Conservation (phyloP, 2,888 invertebrate species). For the Macropis europaea region DNA sequence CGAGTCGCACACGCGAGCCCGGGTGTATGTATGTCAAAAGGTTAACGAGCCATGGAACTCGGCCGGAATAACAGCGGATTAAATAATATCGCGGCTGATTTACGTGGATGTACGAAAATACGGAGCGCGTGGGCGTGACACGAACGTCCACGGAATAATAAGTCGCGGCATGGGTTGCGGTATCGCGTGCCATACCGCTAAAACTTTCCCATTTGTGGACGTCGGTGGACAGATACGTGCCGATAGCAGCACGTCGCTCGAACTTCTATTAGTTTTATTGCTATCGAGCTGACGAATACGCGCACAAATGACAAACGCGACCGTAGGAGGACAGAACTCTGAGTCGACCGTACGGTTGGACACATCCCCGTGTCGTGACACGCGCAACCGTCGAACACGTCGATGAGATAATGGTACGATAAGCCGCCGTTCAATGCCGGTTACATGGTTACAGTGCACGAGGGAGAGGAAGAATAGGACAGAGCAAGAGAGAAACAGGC, state of each 20-base stretch:
- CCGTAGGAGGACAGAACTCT: slow-evolving; percentile 16
- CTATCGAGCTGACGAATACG: slow-evolving; percentile 23
- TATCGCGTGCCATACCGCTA: slow-evolving; percentile 71
- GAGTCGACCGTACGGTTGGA: slow-evolving; percentile 29
- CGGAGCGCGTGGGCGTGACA: slow-evolving; percentile 26
- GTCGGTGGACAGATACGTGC: slow-evolving; percentile 68
- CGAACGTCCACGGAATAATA: slow-evolving; percentile 53
- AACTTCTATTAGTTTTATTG: slow-evolving; percentile 68
- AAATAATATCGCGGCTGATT: slow-evolving; percentile 39
- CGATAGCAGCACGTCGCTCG: slow-evolving; percentile 67
- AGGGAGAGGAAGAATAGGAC: not conserved
- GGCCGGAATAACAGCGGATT: slow-evolving; percentile 27
- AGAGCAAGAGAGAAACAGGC: not conserved
- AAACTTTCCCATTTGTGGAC: slow-evolving; percentile 73
- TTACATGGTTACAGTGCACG: slow-evolving; percentile 28
- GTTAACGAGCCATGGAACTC: slow-evolving; percentile 15
- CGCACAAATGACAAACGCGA: slow-evolving; percentile 9
- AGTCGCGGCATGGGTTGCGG: slow-evolving; percentile 54
- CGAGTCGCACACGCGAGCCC: not conserved
- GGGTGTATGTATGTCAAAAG: too few species aligned
- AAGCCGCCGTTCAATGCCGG: slow-evolving; percentile 58
- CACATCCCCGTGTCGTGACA: slow-evolving; percentile 63
- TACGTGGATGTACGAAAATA: slow-evolving; percentile 38
- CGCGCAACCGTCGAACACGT: slow-evolving; percentile 55
- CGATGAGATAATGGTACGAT: slow-evolving; percentile 67